Evolutionary conservation across 2,888 invertebrate species (phyloP), one percentile per base, ranked within the genome.

Genomic region (Rhimphoctona megacephalus): DNA sequence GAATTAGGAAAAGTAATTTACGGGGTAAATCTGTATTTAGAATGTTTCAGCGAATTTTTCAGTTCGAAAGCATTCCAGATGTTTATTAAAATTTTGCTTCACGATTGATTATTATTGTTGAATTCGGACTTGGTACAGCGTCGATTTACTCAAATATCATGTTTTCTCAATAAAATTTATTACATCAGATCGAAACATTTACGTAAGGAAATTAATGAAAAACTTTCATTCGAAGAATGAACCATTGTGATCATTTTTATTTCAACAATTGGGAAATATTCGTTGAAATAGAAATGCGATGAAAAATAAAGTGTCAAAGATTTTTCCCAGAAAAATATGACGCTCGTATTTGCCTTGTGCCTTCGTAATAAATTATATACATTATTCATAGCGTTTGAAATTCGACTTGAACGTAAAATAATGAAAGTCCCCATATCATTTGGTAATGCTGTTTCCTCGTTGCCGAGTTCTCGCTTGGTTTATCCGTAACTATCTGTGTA

Each of bases 341-440:
- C 39, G 0, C 70, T 46, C 2, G 39, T 19, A 8, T 61, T 54
- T 25, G 19, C 14, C 25, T 3, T 30, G 72, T 43, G 19, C 9
- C 19, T 33, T 33, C n/a, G 70, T 72, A 72, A 73, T 57, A 39
- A 57, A 3, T 57, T 43, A 39, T 25, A 8, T 30, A 30, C 36
- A 25, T 74, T 74, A 74, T 76, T 76, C 76, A 30, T 76, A 11
- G 1, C 2, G 14, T 69, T 19, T 22, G 30, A 39, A 79, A 54
- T 69, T 70, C 39, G 25, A 25, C 6, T 70, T 54, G 39, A 69
- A 17, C 22, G 25, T 69, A 2, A 39, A 79, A 43, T 30, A 70
- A 70, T 54, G 7, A n/a, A 25, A 79, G 19, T 69, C 19, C 69
- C 64, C 52, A 72, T 85, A 83, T 70, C 52, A 17, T 52, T 52